A percentile compares a stretch with the other conserved stretches of the same genome.
phyloP scores from a whole-genome alignment of 2,888 invertebrate species.

The Scaptomyza polygonia region DNA sequence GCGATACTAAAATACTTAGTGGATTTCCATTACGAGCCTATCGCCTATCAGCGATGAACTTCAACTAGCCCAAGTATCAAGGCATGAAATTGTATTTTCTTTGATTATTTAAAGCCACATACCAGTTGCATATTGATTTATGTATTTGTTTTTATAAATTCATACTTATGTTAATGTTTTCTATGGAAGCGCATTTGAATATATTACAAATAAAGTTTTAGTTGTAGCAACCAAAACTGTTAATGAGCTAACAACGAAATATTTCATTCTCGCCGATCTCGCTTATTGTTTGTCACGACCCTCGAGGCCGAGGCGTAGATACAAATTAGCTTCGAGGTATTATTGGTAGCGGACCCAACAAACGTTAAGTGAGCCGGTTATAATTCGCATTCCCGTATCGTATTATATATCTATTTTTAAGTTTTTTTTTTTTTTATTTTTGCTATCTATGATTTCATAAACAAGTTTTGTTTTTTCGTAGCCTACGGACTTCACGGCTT shows the following conservation, averaged over 20 bases:
- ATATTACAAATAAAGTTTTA: slow-evolving; percentile 8
- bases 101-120: slow-evolving; percentile 31
- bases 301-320: slow-evolving; percentile 44
- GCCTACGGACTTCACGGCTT: slow-evolving; percentile 65
- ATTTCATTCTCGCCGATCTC: slow-evolving; percentile 39
- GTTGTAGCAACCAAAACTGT: slow-evolving; percentile 37
- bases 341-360: slow-evolving; percentile 17
- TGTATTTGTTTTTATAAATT: slow-evolving; percentile 40
- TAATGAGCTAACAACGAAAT: slow-evolving; percentile 51
- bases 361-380: slow-evolving; percentile 59
- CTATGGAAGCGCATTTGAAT: slow-evolving; percentile 31
- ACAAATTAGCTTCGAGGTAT: slow-evolving; percentile 51
- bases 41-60: slow-evolving; percentile 47
- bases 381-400: slow-evolving; percentile 37
- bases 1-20: slow-evolving; percentile 14
- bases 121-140: slow-evolving; percentile 48
- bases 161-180: slow-evolving; percentile 50
- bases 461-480: slow-evolving; percentile 55
- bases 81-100: slow-evolving; percentile 61
- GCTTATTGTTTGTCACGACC: slow-evolving; percentile 46
- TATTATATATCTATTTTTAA: slow-evolving; percentile 2
- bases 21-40: not conserved
- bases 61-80: slow-evolving; percentile 42
- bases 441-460: slow-evolving; percentile 59
- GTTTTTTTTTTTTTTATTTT: not conserved